Conservation (phyloP, 2,888 invertebrate species). For the Sarcophaga subvicina region DNA sequence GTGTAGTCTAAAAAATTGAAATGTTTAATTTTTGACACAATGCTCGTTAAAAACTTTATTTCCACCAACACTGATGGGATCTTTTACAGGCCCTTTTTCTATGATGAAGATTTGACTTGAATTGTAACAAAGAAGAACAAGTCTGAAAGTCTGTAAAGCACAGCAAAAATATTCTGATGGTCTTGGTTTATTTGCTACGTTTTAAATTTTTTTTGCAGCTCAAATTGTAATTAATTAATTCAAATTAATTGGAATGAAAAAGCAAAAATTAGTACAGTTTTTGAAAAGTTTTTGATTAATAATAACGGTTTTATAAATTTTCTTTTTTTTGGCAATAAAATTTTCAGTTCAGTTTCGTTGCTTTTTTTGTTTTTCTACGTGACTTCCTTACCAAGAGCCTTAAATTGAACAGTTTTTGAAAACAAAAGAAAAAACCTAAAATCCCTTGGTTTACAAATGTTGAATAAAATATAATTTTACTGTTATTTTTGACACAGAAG, state of each 20-base stretch:
- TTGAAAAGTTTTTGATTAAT: conserved; percentile 56
- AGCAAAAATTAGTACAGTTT: conserved; percentile 48
- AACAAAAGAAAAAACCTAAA: background rate
- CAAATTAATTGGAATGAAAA: conserved; percentile 56
- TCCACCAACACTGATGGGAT: background rate
- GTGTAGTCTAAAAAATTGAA: no score
- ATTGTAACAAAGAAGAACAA: conserved; percentile 4
- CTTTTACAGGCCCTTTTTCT: background rate
- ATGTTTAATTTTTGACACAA: no score
- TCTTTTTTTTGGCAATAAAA: background rate
- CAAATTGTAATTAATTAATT: conserved; percentile 41
- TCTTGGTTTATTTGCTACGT: background rate
- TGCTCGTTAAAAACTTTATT: background rate
- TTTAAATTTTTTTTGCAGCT: no score
- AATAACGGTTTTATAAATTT: conserved; percentile 14
- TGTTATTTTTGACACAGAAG: no score
- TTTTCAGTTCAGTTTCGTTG: no score
- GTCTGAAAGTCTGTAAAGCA: background rate
- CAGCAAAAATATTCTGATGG: conserved; percentile 2
- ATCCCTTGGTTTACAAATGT: no score
- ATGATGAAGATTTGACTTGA: background rate
- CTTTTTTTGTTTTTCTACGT: background rate
- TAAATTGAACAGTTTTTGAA: background rate
- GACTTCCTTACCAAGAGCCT: conserved; percentile 25
- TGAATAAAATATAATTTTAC: no score